Percentiles rank a stretch among this genome's conserved stretches.
Evolutionary conservation across 2,797 vertebrate species (phyloP).

Genomic region (Atherinosoma microstoma): DNA sequence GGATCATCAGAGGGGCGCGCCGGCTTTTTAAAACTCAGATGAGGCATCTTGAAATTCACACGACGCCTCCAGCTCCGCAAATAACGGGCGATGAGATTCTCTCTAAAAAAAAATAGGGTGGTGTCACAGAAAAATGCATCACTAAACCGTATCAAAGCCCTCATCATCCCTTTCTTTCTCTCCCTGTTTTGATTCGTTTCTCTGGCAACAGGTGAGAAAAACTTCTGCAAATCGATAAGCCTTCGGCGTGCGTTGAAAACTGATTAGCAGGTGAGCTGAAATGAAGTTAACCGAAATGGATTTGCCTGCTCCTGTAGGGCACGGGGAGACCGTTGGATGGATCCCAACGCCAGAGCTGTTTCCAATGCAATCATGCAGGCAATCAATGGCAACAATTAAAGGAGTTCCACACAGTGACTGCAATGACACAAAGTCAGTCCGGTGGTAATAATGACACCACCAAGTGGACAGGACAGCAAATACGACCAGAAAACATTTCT

Average conservation of each 20-base stretch:
- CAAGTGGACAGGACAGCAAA: slow-evolving; percentile 20
- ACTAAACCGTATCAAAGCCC: slow-evolving; percentile 25
- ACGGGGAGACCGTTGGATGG: slow-evolving; percentile 18
- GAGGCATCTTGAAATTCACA: slow-evolving; percentile 55
- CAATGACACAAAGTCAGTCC: slow-evolving; percentile 57
- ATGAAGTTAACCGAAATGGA: slow-evolving; percentile 64
- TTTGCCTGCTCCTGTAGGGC: slow-evolving; percentile 52
- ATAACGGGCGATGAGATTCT: slow-evolving; percentile 32
- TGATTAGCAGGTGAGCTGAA: slow-evolving; percentile 62
- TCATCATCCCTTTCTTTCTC: neutral
- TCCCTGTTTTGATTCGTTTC: slow-evolving; percentile 1
- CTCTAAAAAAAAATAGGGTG: slow-evolving; percentile 23
- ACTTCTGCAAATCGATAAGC: slow-evolving; percentile 50
- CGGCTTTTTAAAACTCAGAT: slow-evolving; percentile 47
- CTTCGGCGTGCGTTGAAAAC: slow-evolving; percentile 50
- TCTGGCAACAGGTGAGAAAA: slow-evolving; percentile 59
- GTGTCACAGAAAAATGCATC: slow-evolving; percentile 46
- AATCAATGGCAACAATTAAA: slow-evolving; percentile 69
- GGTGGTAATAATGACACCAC: slow-evolving; percentile 29
- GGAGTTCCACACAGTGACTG: slow-evolving; percentile 50
- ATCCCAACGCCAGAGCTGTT: slow-evolving; percentile 36
- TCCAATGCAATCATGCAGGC: slow-evolving; percentile 51
- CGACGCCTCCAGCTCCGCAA: slow-evolving; percentile 46
- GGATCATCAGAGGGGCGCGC: slow-evolving; percentile 9
- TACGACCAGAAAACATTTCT: neutral